These are phyloP conservation scores for Megaustenia siamemsis DNA, from an alignment of 2,888 invertebrate species.

Conservation along the genomic window DNA sequence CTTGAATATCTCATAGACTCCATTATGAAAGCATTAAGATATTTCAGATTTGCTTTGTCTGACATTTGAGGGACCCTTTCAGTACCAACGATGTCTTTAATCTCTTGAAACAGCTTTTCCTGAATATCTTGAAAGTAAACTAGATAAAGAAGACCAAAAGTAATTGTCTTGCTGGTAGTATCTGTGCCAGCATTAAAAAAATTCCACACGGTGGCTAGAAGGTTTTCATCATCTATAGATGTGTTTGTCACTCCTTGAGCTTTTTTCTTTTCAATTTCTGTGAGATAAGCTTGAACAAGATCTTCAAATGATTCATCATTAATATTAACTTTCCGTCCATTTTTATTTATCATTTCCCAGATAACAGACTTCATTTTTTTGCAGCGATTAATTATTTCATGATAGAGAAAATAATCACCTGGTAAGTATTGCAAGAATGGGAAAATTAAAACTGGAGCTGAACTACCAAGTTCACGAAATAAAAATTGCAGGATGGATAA, in stretches of 20 bases:
- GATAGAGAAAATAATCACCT: constrained; percentile 29
- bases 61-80: constrained; percentile 56
- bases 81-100: constrained; percentile 74
- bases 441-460: neutral
- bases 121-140: constrained; percentile 86
- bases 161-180: constrained; percentile 90
- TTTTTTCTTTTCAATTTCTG: constrained; percentile 40
- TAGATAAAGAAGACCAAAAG: constrained; percentile 89
- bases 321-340: neutral
- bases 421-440: constrained; percentile 40
- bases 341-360: constrained; percentile 12
- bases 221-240: constrained; percentile 32
- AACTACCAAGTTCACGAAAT: neutral
- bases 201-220: constrained; percentile 31
- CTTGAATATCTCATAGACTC: constrained; percentile 67
- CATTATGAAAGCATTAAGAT: constrained; percentile 69
- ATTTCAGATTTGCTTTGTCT: constrained; percentile 60
- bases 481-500: neutral
- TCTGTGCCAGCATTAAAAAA: constrained; percentile 80
- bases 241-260: neutral
- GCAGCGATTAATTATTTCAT: neutral
- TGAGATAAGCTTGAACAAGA: constrained; percentile 28
- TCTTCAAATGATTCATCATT: constrained; percentile 25
- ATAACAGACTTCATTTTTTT: neutral
- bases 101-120: constrained; percentile 58